Evolutionary conservation across 2,113 vertebrate species (phyloP).

Genomic region (Pipa parva): DNA sequence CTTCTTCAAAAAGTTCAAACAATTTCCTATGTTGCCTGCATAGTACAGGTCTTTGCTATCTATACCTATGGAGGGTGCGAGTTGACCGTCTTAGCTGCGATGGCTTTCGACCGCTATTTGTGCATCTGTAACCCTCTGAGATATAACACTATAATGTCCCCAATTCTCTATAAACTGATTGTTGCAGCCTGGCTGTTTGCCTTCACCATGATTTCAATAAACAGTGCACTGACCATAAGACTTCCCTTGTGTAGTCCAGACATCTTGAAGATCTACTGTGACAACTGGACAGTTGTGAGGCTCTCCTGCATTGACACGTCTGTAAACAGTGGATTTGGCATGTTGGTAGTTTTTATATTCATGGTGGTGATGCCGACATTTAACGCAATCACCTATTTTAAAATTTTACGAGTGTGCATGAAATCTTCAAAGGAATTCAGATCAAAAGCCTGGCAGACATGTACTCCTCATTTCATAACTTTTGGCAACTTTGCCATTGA

Average conservation of each 20-base stretch:
- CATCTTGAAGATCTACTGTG: constrained; percentile 30
- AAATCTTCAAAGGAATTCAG: background rate
- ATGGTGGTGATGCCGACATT: background rate
- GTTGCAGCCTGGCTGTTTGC: constrained; percentile 5
- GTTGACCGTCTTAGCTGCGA: constrained; percentile 42
- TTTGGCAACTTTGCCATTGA: background rate
- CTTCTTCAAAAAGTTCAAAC: background rate
- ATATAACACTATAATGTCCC: constrained; percentile 43
- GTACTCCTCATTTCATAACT: constrained; percentile 18
- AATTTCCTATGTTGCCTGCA: constrained; percentile 4
- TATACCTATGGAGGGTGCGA: background rate
- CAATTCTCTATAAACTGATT: constrained; percentile 1
- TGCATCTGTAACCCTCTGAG: constrained; percentile 47
- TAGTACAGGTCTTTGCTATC: background rate
- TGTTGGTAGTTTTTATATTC: background rate
- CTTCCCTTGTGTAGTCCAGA: constrained; percentile 3
- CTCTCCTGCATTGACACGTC: constrained; percentile 13
- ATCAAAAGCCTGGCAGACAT: constrained; percentile 23
- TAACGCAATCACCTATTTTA: background rate
- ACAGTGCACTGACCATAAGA: constrained; percentile 3
- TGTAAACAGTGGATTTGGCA: constrained; percentile 10
- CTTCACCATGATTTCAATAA: background rate
- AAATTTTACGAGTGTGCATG: constrained; percentile 1
- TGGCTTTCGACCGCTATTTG: constrained; percentile 44
- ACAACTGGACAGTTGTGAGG: constrained; percentile 21